Evolutionary conservation across 2,797 vertebrate species (phyloP).

Genomic region (Gila robusta): DNA sequence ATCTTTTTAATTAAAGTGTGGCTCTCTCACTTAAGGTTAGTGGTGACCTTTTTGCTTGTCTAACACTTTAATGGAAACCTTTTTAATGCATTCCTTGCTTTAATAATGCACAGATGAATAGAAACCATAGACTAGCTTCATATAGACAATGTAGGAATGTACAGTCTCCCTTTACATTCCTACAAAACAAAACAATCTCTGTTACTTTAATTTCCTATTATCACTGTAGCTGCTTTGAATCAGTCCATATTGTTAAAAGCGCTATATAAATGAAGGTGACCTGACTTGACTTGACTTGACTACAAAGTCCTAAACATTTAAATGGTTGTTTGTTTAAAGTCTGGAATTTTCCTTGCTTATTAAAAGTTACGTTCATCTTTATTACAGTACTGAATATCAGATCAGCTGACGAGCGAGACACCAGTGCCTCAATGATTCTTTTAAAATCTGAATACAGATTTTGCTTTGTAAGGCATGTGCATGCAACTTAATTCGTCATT

Average conservation of each 20-base stretch:
- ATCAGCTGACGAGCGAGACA: not conserved
- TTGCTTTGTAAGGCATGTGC: not conserved
- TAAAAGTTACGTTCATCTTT: no score
- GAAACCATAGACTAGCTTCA: not conserved
- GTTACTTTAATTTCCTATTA: no score
- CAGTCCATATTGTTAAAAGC: no score
- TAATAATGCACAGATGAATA: not conserved
- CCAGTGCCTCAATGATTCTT: no score
- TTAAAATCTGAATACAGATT: not conserved
- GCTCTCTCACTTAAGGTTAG: conserved; percentile 12
- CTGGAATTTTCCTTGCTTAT: no score
- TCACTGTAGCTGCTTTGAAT: no score
- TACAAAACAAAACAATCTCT: no score
- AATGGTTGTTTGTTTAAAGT: no score
- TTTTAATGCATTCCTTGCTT: not conserved
- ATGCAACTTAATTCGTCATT: not conserved
- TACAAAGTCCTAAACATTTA: no score
- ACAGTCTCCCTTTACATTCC: no score
- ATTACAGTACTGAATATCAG: not conserved
- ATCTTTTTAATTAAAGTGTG: conserved; percentile 23
- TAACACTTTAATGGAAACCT: not conserved
- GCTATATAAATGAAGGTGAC: no score
- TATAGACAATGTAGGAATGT: not conserved
- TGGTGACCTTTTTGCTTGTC: conserved; percentile 9
- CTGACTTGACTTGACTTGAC: no score